phyloP scores from a whole-genome alignment of 2,797 vertebrate genomes.

The Urocyon cinereoargenteus region DNA sequence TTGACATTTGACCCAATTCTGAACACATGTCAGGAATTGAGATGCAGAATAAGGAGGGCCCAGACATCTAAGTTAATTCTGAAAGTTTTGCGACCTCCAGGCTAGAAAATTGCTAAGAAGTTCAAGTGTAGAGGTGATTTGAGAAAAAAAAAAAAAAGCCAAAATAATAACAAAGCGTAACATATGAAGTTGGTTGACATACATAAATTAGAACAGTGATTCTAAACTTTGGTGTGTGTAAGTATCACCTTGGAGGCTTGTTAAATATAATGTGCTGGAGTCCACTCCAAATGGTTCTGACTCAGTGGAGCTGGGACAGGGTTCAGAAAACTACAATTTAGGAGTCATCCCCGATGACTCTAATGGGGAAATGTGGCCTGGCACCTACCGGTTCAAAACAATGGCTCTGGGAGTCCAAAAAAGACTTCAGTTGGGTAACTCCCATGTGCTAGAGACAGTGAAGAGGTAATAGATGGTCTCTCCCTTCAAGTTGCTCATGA shows the following conservation, averaged over 20 bases:
- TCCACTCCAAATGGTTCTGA: not conserved
- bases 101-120: not conserved
- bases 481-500: not conserved
- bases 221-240: conserved; percentile 22
- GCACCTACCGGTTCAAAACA: not conserved
- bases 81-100: conserved; percentile 1
- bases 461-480: not conserved
- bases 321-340: not conserved
- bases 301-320: not conserved
- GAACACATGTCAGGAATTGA: conserved; percentile 17
- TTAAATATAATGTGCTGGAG: not conserved
- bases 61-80: not conserved
- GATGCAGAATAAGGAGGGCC: not conserved
- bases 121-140: conserved; percentile 4
- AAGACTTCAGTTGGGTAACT: not conserved
- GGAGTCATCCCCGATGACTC: not conserved
- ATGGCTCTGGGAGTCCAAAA: not conserved
- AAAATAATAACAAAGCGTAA: conserved; percentile 34
- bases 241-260: not conserved
- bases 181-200: not conserved
- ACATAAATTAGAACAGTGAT: not conserved
- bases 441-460: not conserved
- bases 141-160: not conserved
- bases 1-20: conserved; percentile 20
- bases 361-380: not conserved